Evolutionary conservation across 37 sponge, comb jelly and placozoan genomes (phyloP).

Genomic region (Halichondria panicea): DNA sequence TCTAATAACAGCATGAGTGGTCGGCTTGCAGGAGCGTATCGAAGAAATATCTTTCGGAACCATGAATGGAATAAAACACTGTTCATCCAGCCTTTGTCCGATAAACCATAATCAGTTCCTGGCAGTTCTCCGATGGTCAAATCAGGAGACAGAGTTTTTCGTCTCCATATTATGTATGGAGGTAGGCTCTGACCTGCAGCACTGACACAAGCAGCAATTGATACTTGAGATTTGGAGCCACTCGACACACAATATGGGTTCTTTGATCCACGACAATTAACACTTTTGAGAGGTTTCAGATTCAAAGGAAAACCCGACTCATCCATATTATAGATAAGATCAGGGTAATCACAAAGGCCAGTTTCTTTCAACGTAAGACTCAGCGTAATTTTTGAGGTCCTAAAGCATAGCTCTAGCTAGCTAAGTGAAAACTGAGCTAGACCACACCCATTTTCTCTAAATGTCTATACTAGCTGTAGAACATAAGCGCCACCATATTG

Average conservation of each 20-base stretch:
- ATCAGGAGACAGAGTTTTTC: slow-evolving; percentile 21
- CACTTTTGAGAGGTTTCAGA: neutral
- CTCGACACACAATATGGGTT: slow-evolving; percentile 8
- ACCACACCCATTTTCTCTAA: too few species aligned
- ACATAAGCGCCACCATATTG: too few species aligned
- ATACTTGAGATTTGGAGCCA: slow-evolving; percentile 18
- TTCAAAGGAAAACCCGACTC: slow-evolving; percentile 43
- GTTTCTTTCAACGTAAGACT: slow-evolving; percentile 33
- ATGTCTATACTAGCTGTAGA: too few species aligned
- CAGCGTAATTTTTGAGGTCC: too few species aligned
- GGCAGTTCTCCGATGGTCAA: slow-evolving; percentile 33
- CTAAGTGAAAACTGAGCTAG: too few species aligned
- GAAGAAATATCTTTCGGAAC: slow-evolving; percentile 26
- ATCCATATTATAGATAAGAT: slow-evolving; percentile 29
- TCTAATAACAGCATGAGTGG: slow-evolving; percentile 35
- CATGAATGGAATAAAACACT: slow-evolving; percentile 12
- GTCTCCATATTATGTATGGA: slow-evolving; percentile 27
- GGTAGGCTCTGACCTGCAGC: slow-evolving; percentile 27
- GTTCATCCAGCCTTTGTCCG: slow-evolving; percentile 39
- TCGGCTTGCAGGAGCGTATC: slow-evolving; percentile 20
- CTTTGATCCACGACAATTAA: slow-evolving; percentile 1
- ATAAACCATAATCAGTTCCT: slow-evolving; percentile 34
- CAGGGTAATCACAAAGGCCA: slow-evolving; percentile 35
- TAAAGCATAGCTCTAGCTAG: too few species aligned
- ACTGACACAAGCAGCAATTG: slow-evolving; percentile 29